Base-by-base conservation (phyloP, 1,140 invertebrate genomes). In the Temnothorax longispinosus region DNA sequence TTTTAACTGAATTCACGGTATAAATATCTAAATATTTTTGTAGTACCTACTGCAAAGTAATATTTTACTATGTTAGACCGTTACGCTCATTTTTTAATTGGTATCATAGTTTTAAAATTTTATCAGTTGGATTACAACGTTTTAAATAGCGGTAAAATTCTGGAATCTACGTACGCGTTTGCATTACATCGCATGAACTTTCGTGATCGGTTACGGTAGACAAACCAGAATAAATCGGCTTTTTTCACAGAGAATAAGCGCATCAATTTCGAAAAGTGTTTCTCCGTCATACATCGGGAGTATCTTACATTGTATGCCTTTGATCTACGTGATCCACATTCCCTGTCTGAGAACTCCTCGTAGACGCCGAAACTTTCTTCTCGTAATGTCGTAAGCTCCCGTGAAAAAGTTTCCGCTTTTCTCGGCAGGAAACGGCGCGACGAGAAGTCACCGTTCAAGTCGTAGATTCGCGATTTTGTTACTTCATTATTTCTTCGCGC, bases 401-500 rank as follows among this genome's bases (percentile, higher is more conserved):
- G 75, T 80, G 87, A 62, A 89, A 67, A 89, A 89, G 87, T 89
- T 89, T 86, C 18, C 44, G 50, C 47, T 80, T 69, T 54, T 18
- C 67, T 11, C 67, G 69, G 13, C 32, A 47, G 74, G 60, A 72
- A 78, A 78, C 54, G 87, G 27, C 75, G 50, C 74, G 88, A 86
- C 47, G 67, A 27, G 27, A 88, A 89, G 87, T 89, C 87, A n/a
- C 47, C 81, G 50, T 58, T 21, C 54, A 78, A 89, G 88, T 89
- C 67, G 88, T 74, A 87, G 84, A 89, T 89, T 89, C 88, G 69
- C 75, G 84, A 89, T 89, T 89, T 86, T 87, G 88, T 89, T 89
- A 86, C 75, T 76, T 58, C 88, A 89, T 89, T 87, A 89, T 89
- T 89, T 89, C 76, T 87, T 89, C 71, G 60, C 47, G 67, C 60